phyloP scores from a whole-genome alignment of 2,113 vertebrate genomes.

The Chaetodon auriga region DNA sequence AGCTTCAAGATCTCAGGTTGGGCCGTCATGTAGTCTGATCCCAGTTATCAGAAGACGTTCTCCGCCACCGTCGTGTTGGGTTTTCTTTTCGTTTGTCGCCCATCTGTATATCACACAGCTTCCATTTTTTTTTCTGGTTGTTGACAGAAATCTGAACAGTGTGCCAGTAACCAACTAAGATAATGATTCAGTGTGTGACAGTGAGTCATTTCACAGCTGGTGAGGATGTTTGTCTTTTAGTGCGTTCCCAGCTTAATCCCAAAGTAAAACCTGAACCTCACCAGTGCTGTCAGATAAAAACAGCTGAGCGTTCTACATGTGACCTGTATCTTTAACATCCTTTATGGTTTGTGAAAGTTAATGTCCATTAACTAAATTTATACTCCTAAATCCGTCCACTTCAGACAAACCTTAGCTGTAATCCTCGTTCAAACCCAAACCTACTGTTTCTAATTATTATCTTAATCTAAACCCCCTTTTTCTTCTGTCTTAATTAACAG shows the following conservation, averaged over 20 bases:
- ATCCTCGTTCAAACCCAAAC: not conserved
- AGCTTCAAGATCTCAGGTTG: too few species aligned
- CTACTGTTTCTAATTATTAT: not conserved
- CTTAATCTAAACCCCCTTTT: not conserved
- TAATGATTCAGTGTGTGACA: slow-evolving; percentile 47
- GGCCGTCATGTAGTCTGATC: not conserved
- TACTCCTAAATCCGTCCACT: not conserved
- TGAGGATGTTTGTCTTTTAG: slow-evolving; percentile 26
- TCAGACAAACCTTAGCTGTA: not conserved
- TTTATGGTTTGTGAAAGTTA: not conserved
- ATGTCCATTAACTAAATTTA: not conserved
- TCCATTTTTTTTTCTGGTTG: slow-evolving; percentile 7
- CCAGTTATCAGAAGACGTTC: not conserved
- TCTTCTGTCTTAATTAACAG: not conserved
- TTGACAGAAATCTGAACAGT: slow-evolving; percentile 31
- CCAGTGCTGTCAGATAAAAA: not conserved
- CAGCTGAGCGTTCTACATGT: not conserved
- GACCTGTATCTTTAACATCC: not conserved
- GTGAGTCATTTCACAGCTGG: slow-evolving; percentile 42
- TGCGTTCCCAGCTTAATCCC: slow-evolving; percentile 12
- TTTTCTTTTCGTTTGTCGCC: slow-evolving; percentile 20
- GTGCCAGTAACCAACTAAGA: slow-evolving; percentile 16
- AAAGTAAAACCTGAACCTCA: slow-evolving; percentile 30
- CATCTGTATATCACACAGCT: slow-evolving; percentile 26
- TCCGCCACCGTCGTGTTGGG: not conserved